Conservation (phyloP, 2,113 vertebrate genomes). For the Sterrhoptilus dennistouni region DNA sequence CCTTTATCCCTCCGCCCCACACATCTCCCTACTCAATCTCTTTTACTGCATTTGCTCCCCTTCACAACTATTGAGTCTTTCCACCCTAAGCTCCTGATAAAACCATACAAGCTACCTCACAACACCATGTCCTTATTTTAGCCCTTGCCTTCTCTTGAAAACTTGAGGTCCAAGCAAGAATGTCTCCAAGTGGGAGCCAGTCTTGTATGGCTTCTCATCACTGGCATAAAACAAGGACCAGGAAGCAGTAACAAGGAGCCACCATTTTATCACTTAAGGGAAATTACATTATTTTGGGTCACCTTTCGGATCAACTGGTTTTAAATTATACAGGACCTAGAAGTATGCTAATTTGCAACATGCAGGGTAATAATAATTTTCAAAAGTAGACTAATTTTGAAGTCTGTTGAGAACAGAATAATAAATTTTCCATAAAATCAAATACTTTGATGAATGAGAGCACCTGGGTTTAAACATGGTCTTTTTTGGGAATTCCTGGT, state of each 20-base stretch:
- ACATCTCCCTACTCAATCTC: neutral
- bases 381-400: neutral
- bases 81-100: neutral
- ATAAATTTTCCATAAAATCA: neutral
- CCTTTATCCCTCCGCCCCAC: neutral
- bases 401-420: neutral
- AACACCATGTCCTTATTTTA: accelerated
- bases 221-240: neutral
- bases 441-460: neutral
- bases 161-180: neutral
- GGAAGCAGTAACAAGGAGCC: neutral
- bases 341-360: neutral
- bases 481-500: neutral
- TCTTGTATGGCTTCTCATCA: neutral
- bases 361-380: neutral
- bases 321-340: neutral
- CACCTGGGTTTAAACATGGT: neutral
- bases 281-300: neutral
- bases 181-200: neutral
- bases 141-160: neutral
- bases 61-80: neutral
- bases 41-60: neutral
- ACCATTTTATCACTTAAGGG: neutral
- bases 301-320: neutral
- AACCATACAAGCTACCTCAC: neutral